Evolutionary conservation across 2,888 invertebrate genomes (phyloP).

Genomic region (Rhingia rostrata): DNA sequence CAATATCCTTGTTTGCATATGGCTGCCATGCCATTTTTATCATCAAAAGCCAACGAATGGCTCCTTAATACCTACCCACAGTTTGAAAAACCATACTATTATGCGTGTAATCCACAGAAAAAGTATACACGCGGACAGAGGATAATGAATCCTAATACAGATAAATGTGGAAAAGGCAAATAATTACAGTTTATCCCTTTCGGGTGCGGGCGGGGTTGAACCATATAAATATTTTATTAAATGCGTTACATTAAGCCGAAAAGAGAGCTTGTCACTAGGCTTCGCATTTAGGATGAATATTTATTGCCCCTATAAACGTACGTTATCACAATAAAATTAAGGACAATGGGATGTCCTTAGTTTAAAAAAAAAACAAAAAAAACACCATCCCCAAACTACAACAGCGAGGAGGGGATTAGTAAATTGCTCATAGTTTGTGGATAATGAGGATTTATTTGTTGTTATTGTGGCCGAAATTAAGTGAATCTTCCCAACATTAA

Average conservation of each 20-base stretch:
- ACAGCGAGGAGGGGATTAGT: slow-evolving; percentile 5
- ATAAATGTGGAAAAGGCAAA: slow-evolving; percentile 42
- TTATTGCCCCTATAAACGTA: slow-evolving; percentile 17
- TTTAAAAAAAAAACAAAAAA: slow-evolving; percentile 4
- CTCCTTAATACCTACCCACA: slow-evolving; percentile 25
- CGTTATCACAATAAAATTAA: slow-evolving; percentile 52
- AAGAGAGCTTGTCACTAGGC: slow-evolving; percentile 9
- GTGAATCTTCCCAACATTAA: slow-evolving; percentile 43
- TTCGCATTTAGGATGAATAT: slow-evolving; percentile 43
- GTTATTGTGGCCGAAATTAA: slow-evolving; percentile 50
- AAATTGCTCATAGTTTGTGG: slow-evolving; percentile 37
- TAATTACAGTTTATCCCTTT: slow-evolving; percentile 33
- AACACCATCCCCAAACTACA: not conserved
- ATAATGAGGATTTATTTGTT: slow-evolving; percentile 68
- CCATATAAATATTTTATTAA: slow-evolving; percentile 45
- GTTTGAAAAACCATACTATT: slow-evolving; percentile 36
- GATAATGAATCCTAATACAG: slow-evolving; percentile 57
- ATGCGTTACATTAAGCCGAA: slow-evolving; percentile 26
- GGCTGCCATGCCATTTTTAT: not conserved
- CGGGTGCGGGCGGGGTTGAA: not conserved
- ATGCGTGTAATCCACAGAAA: slow-evolving; percentile 3
- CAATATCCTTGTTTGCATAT: slow-evolving; percentile 39
- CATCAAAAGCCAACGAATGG: slow-evolving; percentile 1
- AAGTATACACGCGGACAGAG: not conserved
- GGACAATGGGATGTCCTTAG: slow-evolving; percentile 16